phyloP scores from a whole-genome alignment of 2,797 vertebrate species.

The Oceanodroma leucorhoa region DNA sequence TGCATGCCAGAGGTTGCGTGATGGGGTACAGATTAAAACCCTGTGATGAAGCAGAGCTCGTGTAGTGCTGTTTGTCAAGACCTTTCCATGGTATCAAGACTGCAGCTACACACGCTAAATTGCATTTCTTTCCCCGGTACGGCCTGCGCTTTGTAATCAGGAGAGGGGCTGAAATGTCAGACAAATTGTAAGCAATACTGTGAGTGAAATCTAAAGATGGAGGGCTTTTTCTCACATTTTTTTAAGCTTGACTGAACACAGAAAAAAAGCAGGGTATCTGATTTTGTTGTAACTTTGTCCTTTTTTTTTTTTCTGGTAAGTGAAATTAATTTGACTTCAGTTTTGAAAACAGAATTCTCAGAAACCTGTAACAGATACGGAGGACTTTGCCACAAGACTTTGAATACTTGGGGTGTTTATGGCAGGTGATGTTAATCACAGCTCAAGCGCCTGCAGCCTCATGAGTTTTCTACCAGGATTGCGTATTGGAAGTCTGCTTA shows the following conservation, averaged over 20 bases:
- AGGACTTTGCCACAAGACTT: background rate
- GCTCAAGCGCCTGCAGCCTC: background rate
- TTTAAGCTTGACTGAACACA: background rate
- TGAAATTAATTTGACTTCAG: background rate
- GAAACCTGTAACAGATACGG: background rate
- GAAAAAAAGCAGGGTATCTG: background rate
- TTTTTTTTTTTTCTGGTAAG: background rate
- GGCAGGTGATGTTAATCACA: background rate
- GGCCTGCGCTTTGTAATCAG: background rate
- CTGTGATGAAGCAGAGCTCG: background rate
- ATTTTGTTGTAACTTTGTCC: background rate
- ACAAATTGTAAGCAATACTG: background rate
- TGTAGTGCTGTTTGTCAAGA: background rate
- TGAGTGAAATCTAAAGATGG: background rate
- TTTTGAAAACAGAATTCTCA: background rate
- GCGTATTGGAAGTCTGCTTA: background rate
- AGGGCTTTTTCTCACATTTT: background rate
- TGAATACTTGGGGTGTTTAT: background rate
- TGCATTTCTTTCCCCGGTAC: background rate
- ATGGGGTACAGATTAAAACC: background rate
- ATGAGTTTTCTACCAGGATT: background rate
- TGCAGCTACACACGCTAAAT: background rate
- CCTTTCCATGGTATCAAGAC: background rate
- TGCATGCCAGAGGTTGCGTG: slow-evolving; percentile 9
- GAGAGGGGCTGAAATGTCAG: background rate